A percentile compares a stretch with the other conserved stretches of the same genome.
Conservation (phyloP, 2,797 vertebrate genomes). For the Gallinago stenura region DNA sequence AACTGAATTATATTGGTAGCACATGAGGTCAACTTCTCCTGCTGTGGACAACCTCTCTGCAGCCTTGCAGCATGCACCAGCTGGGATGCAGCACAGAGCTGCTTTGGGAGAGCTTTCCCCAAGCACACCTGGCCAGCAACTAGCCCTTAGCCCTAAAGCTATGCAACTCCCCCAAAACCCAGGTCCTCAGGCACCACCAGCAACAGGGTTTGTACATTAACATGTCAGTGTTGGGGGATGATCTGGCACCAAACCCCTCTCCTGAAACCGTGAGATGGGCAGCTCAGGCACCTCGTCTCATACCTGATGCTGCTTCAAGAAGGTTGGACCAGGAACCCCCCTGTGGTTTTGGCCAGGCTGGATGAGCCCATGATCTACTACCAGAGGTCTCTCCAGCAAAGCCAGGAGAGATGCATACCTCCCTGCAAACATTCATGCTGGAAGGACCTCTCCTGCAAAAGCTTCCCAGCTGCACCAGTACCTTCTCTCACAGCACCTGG, state of each 20-base stretch:
- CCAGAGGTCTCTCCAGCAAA: background rate
- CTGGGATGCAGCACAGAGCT: background rate
- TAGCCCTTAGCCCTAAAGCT: background rate
- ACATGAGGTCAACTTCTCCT: background rate
- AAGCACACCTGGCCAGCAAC: background rate
- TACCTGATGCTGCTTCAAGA: background rate
- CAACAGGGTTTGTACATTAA: background rate
- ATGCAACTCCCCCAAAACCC: background rate
- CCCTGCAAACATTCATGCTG: no score
- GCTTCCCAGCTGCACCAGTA: background rate
- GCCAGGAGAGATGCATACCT: background rate
- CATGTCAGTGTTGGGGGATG: accelerated
- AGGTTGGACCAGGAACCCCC: background rate
- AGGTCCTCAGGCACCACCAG: background rate
- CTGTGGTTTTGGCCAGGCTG: background rate
- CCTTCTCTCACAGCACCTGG: accelerated
- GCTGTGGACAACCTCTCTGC: background rate
- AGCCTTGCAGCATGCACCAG: background rate
- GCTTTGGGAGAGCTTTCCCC: background rate
- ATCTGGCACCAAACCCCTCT: background rate
- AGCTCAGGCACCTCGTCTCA: background rate
- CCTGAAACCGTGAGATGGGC: background rate
- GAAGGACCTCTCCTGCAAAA: background rate
- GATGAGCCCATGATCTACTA: background rate
- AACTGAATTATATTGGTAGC: background rate